A percentile compares a stretch with the other conserved stretches of the same genome.
phyloP scores from a whole-genome alignment of 2,797 vertebrate species.

The Poecilia gillii region DNA sequence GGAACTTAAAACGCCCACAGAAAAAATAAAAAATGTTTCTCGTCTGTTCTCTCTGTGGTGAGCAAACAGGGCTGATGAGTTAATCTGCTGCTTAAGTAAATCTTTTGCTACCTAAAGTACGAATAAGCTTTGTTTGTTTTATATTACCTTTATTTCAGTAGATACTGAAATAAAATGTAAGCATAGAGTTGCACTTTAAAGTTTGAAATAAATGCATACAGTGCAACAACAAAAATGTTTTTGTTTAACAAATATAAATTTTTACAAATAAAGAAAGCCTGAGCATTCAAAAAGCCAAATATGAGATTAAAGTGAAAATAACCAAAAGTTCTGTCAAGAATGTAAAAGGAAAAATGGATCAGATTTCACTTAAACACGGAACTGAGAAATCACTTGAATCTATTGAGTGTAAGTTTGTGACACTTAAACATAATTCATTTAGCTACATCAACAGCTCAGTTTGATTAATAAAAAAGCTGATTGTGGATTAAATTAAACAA shows the following conservation, averaged over 20 bases:
- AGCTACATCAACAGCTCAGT: not conserved
- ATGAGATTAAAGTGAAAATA: not conserved
- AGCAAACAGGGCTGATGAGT: slow-evolving; percentile 41
- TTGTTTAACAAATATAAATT: not conserved
- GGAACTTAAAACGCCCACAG: not conserved
- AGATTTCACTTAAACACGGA: not conserved
- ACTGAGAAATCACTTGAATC: not conserved
- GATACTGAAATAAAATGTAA: not conserved
- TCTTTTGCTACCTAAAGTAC: not conserved
- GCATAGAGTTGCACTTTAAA: not conserved
- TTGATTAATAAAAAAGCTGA: not conserved
- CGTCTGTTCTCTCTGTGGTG: slow-evolving; percentile 16
- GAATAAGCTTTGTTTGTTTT: not conserved
- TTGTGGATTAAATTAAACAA: not conserved
- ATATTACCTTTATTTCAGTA: not conserved
- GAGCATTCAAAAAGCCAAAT: not conserved
- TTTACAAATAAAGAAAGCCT: not conserved
- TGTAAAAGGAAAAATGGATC: no score
- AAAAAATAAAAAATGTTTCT: not conserved
- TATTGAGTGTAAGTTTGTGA: not conserved
- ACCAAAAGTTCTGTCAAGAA: not conserved
- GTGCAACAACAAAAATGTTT: not conserved
- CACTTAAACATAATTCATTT: not conserved
- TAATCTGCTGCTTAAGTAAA: slow-evolving; percentile 29
- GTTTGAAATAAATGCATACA: not conserved